Conservation (phyloP, 2,888 invertebrate genomes). For the Alitta virens region DNA sequence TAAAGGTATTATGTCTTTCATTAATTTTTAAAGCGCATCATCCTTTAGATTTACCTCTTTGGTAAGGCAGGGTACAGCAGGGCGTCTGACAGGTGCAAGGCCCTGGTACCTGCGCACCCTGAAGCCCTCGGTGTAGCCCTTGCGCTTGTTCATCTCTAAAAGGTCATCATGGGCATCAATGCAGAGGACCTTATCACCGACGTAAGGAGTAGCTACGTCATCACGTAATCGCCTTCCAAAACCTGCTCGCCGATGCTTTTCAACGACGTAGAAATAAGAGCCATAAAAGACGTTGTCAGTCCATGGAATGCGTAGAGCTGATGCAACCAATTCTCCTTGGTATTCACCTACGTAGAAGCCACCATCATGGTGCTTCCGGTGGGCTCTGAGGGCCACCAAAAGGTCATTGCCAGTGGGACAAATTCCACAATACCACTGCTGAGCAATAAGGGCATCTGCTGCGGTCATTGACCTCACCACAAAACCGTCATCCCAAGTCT, state of each 20-base stretch:
- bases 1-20: too few species aligned
- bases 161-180: conserved; percentile 22
- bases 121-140: conserved; percentile 6
- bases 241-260: background rate
- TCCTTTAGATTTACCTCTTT: too few species aligned
- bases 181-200: conserved; percentile 14
- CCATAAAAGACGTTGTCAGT: conserved; percentile 12
- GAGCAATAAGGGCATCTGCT: conserved; percentile 14
- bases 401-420: conserved; percentile 23
- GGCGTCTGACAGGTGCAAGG: background rate
- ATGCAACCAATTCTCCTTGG: conserved; percentile 14
- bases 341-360: conserved; percentile 10
- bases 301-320: conserved; percentile 1
- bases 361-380: background rate
- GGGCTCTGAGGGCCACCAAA: conserved; percentile 16
- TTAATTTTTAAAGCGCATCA: too few species aligned
- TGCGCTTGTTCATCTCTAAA: conserved; percentile 12
- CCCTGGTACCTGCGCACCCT: background rate
- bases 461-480: conserved; percentile 17
- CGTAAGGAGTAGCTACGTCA: conserved; percentile 13
- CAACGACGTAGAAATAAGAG: conserved; percentile 14
- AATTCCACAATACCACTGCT: conserved; percentile 16
- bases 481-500: conserved; percentile 19
- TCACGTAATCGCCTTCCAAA: conserved; percentile 12
- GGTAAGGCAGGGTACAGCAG: too few species aligned